Percentiles rank a stretch among this genome's conserved stretches.
Conservation (phyloP, 1,140 invertebrate species). For the Dysdera silvatica region DNA sequence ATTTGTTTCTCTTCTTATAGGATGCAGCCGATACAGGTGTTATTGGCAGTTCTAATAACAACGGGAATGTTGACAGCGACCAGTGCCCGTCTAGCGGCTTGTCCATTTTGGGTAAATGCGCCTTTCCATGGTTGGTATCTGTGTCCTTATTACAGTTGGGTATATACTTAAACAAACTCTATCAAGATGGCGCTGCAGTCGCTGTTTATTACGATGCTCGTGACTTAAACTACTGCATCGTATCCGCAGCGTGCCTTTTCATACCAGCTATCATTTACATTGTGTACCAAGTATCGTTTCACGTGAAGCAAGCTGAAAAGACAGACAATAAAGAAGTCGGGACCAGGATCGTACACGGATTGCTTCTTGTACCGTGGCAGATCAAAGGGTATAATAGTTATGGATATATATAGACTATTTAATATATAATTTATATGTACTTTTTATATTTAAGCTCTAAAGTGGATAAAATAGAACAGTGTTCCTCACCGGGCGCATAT, state of each 20-base stretch:
- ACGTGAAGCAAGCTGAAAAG: slow-evolving; percentile 27
- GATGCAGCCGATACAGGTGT: too few relatives aligned
- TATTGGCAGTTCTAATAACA: too few relatives aligned
- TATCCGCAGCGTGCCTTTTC: slow-evolving; percentile 32
- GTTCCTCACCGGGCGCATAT: too few relatives aligned
- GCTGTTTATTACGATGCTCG: slow-evolving; percentile 20
- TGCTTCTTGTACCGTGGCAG: slow-evolving; percentile 37
- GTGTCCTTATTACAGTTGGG: slow-evolving; percentile 18
- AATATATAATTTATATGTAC: too few relatives aligned
- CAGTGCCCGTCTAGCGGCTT: slow-evolving; percentile 3
- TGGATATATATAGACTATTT: not conserved
- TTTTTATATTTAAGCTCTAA: too few relatives aligned
- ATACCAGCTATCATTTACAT: slow-evolving; percentile 33
- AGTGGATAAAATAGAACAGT: too few relatives aligned
- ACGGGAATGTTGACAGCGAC: too few relatives aligned
- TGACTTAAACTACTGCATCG: slow-evolving; percentile 30
- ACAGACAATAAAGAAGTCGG: slow-evolving; percentile 24
- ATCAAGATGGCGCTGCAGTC: slow-evolving; percentile 31
- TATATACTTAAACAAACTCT: slow-evolving; percentile 34
- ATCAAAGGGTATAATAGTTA: slow-evolving; percentile 33
- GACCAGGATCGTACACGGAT: slow-evolving; percentile 34
- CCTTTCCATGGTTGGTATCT: slow-evolving; percentile 18
- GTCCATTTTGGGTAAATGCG: slow-evolving; percentile 2
- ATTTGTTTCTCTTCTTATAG: too few relatives aligned
- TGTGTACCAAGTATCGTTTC: slow-evolving; percentile 29